These are phyloP conservation scores for Apis cerana DNA, from an alignment of 1,140 invertebrate genomes.

Conservation along the genomic window DNA sequence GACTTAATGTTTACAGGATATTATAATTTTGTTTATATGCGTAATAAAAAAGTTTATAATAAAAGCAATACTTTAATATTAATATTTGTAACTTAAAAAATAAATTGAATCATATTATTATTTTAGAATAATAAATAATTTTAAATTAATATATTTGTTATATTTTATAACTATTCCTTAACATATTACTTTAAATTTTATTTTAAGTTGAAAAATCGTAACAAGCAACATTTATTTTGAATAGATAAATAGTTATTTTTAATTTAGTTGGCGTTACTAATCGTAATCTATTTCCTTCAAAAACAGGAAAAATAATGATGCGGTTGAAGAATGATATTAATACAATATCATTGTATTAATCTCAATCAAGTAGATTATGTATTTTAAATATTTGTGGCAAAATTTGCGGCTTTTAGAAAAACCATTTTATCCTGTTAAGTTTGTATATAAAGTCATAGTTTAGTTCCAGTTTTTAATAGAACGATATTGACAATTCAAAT, in stretches of 20 bases:
- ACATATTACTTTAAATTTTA: too few species aligned
- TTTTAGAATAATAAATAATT: too few species aligned
- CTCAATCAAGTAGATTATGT: not conserved
- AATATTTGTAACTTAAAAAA: too few species aligned
- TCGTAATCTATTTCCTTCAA: constrained; percentile 21
- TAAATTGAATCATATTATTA: too few species aligned
- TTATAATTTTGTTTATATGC: too few species aligned
- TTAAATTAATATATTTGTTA: too few species aligned
- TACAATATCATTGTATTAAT: not conserved
- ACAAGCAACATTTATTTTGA: not conserved
- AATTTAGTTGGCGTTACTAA: constrained; percentile 1
- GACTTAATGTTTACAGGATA: too few species aligned
- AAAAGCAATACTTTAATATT: too few species aligned
- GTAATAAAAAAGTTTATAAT: too few species aligned
- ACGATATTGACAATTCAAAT: not conserved
- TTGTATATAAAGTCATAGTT: constrained; percentile 38
- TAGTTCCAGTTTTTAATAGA: too few species aligned
- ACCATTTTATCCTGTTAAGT: constrained; percentile 42
- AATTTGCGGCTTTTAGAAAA: constrained; percentile 46
- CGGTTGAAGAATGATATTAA: not conserved
- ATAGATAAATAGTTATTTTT: not conserved
- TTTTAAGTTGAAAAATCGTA: too few species aligned
- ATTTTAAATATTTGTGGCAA: constrained; percentile 4
- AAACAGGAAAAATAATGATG: constrained; percentile 52
- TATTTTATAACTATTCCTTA: too few species aligned